Evolutionary conservation across 2,888 invertebrate species (phyloP).

Genomic region (Drosophila monieri): DNA sequence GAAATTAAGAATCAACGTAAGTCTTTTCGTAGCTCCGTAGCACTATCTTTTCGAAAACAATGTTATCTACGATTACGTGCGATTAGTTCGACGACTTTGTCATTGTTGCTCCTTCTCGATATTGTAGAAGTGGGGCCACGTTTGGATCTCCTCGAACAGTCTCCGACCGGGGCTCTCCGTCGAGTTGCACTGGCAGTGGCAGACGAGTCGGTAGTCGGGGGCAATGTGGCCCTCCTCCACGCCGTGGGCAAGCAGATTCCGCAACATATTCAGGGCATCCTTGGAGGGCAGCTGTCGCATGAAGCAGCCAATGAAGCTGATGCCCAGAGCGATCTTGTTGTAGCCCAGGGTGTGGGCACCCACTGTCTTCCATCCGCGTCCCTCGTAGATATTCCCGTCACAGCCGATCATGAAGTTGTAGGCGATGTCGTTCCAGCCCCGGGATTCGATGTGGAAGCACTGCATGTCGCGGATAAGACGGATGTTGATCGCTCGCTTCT

Average conservation of each 20-base stretch:
- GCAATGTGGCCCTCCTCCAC: constrained; percentile 84
- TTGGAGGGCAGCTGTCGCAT: constrained; percentile 84
- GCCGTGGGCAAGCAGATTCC: constrained; percentile 84
- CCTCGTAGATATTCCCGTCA: constrained; percentile 86
- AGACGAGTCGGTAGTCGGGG: constrained; percentile 84
- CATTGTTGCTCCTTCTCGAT: constrained; percentile 63
- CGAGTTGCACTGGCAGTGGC: constrained; percentile 85
- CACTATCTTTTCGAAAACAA: constrained; percentile 3
- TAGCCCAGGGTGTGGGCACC: constrained; percentile 86
- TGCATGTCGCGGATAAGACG: constrained; percentile 84
- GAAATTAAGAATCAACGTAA: constrained; percentile 1
- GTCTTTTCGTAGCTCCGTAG: not conserved
- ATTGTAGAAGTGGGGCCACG: constrained; percentile 85
- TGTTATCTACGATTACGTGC: not conserved
- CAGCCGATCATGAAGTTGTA: constrained; percentile 86
- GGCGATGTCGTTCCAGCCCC: constrained; percentile 85
- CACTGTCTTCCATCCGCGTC: constrained; percentile 85
- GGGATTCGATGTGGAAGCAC: constrained; percentile 85
- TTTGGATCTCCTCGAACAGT: constrained; percentile 85
- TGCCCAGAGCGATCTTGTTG: constrained; percentile 85
- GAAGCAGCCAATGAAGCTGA: constrained; percentile 85
- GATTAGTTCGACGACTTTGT: not conserved
- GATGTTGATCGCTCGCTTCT: constrained; percentile 84
- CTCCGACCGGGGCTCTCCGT: constrained; percentile 85
- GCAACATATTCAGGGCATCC: constrained; percentile 83